Conservation (phyloP, 2,888 invertebrate genomes). For the Drosophila colorata region DNA sequence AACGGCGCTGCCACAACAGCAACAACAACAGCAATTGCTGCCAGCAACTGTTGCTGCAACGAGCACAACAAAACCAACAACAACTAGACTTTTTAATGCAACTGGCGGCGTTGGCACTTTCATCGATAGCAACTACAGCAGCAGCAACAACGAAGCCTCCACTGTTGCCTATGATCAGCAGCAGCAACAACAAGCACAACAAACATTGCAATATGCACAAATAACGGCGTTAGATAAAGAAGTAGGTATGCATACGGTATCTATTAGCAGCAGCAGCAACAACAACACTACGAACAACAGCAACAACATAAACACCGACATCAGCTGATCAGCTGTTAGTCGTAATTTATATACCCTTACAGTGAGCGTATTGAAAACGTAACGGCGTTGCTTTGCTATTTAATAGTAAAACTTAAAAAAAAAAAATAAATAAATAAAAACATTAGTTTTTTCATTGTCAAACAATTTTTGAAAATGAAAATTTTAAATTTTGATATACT, state of each 20-base stretch:
- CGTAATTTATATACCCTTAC: conserved; percentile 29
- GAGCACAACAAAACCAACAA: conserved; percentile 36
- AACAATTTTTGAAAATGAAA: too few relatives aligned
- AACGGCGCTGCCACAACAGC: conserved; percentile 48
- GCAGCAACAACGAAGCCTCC: conserved; percentile 32
- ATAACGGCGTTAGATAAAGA: conserved; percentile 83
- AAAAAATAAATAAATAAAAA: too few relatives aligned
- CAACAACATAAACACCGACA: conserved; percentile 14
- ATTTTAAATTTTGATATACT: too few relatives aligned
- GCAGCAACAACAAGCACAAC: conserved; percentile 33
- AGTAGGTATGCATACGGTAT: conserved; percentile 83
- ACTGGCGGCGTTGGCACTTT: conserved; percentile 62
- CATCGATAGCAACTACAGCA: conserved; percentile 60
- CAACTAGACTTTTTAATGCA: conserved; percentile 56
- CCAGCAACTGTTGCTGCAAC: conserved; percentile 42
- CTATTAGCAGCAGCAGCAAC: conserved; percentile 40
- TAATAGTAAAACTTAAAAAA: neutral
- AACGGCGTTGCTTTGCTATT: neutral
- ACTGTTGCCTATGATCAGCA: conserved; percentile 50
- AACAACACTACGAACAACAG: conserved; percentile 20
- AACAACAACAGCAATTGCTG: conserved; percentile 41
- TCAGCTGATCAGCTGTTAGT: conserved; percentile 22
- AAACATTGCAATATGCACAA: conserved; percentile 64
- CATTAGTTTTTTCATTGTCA: too few relatives aligned
- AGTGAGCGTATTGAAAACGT: neutral